These are phyloP conservation scores for Paedocypris sp. DNA, from an alignment of 2,113 vertebrate genomes.

Conservation along the genomic window DNA sequence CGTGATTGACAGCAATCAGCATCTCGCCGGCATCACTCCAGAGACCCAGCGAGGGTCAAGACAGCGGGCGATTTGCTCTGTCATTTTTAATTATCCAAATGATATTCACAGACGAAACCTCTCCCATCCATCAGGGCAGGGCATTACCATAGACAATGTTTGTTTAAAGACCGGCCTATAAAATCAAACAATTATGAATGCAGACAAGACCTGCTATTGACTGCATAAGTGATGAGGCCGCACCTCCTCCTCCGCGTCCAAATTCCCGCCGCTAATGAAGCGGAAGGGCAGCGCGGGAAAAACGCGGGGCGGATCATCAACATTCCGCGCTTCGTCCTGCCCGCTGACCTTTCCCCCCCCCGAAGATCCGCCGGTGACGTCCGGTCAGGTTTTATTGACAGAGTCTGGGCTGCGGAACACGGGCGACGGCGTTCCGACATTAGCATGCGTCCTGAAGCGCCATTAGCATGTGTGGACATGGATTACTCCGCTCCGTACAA, in stretches of 20 bases:
- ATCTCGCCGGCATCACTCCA: conserved; percentile 81
- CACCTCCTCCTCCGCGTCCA: conserved; percentile 47
- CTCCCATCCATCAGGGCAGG: conserved; percentile 87
- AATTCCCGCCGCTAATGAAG: conserved; percentile 88
- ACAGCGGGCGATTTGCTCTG: conserved; percentile 91
- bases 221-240: conserved; percentile 86
- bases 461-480: conserved; percentile 30
- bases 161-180: conserved; percentile 94
- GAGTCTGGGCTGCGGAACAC: conserved; percentile 28
- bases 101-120: conserved; percentile 92
- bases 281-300: conserved; percentile 72
- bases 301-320: conserved; percentile 78
- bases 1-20: conserved; percentile 99
- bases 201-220: conserved; percentile 86
- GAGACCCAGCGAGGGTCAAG: conserved; percentile 92
- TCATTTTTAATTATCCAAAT: conserved; percentile 99
- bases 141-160: conserved; percentile 97
- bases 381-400: conserved; percentile 71
- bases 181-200: conserved; percentile 98
- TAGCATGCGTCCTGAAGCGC: conserved; percentile 25
- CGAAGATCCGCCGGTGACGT: conserved; percentile 41
- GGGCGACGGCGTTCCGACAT: conserved; percentile 19
- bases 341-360: conserved; percentile 73
- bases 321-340: conserved; percentile 69
- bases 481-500: not conserved